A percentile compares a stretch with the other conserved stretches of the same genome.
phyloP scores from a whole-genome alignment of 2,888 invertebrate species.

The Cryptops parisi region DNA sequence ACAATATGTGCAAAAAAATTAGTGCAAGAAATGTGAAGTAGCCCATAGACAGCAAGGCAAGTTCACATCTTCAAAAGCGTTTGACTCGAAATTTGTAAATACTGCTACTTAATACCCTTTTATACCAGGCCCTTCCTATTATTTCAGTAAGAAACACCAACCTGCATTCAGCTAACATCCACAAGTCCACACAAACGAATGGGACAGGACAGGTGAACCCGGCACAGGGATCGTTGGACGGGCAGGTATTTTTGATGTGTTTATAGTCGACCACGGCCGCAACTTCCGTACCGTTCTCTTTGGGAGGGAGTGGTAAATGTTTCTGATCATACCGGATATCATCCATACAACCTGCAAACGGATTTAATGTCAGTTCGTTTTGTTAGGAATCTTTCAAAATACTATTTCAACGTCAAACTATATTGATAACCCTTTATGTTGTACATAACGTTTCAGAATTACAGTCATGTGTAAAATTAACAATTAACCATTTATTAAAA shows the following conservation, averaged over 20 bases:
- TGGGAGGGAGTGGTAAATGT: conserved; percentile 82
- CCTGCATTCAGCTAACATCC: conserved; percentile 99
- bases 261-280: conserved; percentile 89
- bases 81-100: background rate
- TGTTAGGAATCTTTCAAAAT: background rate
- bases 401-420: too few species aligned
- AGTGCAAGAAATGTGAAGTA: too few species aligned
- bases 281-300: conserved; percentile 90
- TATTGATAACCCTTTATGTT: too few species aligned
- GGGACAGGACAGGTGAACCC: conserved; percentile 87
- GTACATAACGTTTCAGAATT: too few species aligned
- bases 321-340: conserved; percentile 83
- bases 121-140: too few species aligned
- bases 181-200: conserved; percentile 88
- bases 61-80: too few species aligned
- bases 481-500: background rate
- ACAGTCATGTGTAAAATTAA: background rate
- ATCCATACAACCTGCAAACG: conserved; percentile 53
- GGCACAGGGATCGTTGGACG: conserved; percentile 86
- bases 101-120: too few species aligned
- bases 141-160: too few species aligned
- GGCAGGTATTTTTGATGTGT: conserved; percentile 81
- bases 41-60: too few species aligned
- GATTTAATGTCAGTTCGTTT: background rate
- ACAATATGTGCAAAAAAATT: too few species aligned